These are phyloP conservation scores for Calameuta idolon DNA, from an alignment of 2,888 invertebrate genomes.

Conservation along the genomic window DNA sequence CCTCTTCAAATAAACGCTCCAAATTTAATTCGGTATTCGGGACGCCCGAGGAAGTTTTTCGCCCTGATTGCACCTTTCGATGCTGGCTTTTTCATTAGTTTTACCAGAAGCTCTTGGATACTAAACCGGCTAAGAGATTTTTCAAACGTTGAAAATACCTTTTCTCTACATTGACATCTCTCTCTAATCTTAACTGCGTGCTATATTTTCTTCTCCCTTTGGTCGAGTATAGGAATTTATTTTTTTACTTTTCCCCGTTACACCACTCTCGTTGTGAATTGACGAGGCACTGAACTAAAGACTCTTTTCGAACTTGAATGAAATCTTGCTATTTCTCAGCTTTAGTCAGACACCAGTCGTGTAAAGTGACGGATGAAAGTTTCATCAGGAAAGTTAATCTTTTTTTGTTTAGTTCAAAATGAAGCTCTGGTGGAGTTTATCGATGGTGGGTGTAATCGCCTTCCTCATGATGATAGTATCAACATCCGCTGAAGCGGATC, in stretches of 20 bases:
- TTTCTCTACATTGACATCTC: neutral
- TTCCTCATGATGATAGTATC: slow-evolving; percentile 70
- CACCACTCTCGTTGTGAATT: neutral
- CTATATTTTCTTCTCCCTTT: neutral
- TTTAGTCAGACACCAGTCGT: neutral
- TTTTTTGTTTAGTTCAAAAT: slow-evolving; percentile 41
- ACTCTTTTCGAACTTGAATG: neutral
- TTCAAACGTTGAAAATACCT: neutral
- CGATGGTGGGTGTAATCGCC: slow-evolving; percentile 67
- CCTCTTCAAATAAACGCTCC: neutral
- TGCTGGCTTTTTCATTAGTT: neutral
- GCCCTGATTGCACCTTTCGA: neutral
- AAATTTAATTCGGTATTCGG: neutral
- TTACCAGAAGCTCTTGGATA: neutral
- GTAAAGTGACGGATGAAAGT: neutral
- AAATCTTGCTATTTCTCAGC: neutral
- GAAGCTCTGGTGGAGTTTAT: slow-evolving; percentile 65
- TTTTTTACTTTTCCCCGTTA: neutral
- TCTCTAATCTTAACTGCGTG: neutral
- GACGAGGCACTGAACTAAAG: neutral
- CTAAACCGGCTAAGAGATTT: neutral
- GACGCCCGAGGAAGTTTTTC: neutral
- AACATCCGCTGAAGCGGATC: slow-evolving; percentile 71
- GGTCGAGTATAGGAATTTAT: neutral
- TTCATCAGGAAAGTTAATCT: neutral